Conservation (phyloP, 2,888 invertebrate species). For the Lycia hirtaria region DNA sequence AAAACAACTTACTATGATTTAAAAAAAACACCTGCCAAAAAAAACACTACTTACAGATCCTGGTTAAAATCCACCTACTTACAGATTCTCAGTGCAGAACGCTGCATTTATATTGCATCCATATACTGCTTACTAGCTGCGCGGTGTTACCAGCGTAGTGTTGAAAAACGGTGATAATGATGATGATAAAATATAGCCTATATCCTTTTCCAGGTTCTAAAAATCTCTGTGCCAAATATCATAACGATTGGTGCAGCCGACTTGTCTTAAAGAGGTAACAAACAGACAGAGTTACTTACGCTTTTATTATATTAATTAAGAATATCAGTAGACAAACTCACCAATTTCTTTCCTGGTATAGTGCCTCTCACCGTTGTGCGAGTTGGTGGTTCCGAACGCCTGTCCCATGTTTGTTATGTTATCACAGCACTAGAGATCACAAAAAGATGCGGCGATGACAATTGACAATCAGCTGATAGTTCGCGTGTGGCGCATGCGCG, state of each 20-base stretch:
- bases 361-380: constrained; percentile 76
- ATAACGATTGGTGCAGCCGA: too few relatives aligned
- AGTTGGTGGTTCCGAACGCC: constrained; percentile 78
- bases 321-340: constrained; percentile 48
- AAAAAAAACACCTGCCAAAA: background rate
- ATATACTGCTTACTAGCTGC: too few relatives aligned
- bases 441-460: constrained; percentile 50
- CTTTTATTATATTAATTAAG: constrained; percentile 1
- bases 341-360: constrained; percentile 80
- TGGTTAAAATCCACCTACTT: too few relatives aligned
- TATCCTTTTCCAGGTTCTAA: too few relatives aligned
- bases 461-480: constrained; percentile 67
- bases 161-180: too few relatives aligned
- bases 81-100: constrained; percentile 17
- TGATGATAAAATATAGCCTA: too few relatives aligned
- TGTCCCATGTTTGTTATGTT: constrained; percentile 72
- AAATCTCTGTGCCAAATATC: too few relatives aligned
- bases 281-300: too few relatives aligned
- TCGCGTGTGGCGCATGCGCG: constrained; percentile 65
- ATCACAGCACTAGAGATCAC: constrained; percentile 67
- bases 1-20: background rate
- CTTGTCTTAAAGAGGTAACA: too few relatives aligned
- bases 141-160: too few relatives aligned
- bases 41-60: too few relatives aligned
- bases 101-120: constrained; percentile 18